Base-by-base conservation (phyloP, 2,113 vertebrate species). In the Tachuris rubrigastra region DNA sequence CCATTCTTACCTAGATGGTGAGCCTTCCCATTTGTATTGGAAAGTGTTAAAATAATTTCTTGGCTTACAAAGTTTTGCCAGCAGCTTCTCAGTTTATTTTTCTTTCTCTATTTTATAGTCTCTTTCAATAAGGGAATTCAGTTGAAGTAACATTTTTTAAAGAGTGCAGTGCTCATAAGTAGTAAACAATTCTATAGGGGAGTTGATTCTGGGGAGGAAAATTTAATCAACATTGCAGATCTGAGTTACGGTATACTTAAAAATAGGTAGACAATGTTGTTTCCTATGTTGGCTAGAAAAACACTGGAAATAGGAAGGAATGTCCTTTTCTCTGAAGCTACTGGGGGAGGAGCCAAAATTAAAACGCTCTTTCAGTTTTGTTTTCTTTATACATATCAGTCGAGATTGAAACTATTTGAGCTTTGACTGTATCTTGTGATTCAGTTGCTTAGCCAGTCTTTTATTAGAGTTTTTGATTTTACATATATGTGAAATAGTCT, bases 201-300 rank as follows among this genome's bases (percentile, higher is more conserved):
- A 31, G 35, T 52, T 87, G 63, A 42, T 79, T 82, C 31, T 55
- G 9, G 24, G 50, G 41, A 94, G 50, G 46, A 42, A 91, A 74
- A 93, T 69, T 46, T 66, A 58, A 76, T 87, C 75, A 89, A 9
- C 33, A 14, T 30, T 53, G 59, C 58, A 73, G 63, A 90, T 80
- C 68, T 91, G 21, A 87, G 25, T 93, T 93, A 76, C 7, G 3
- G 18, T 66, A 35, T 75, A 19, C 24, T 96, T 86, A 85, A 95
- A 93, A 96, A 95, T 82, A 93, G 69, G 28, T 71, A 72, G 58
- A 73, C 47, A 65, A 5, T 33, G 67, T 86, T 95, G 81, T 82
- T 94, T 94, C 82, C 81, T 87, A 52, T 58, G 37, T 47, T 76
- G 35, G 20, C 85, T 91, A 85, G 89, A 85, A 93, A 95, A 86